Evolutionary conservation across 2,113 vertebrate genomes (phyloP), one percentile per base, ranked within the genome.

Genomic region (Barbus barbus): DNA sequence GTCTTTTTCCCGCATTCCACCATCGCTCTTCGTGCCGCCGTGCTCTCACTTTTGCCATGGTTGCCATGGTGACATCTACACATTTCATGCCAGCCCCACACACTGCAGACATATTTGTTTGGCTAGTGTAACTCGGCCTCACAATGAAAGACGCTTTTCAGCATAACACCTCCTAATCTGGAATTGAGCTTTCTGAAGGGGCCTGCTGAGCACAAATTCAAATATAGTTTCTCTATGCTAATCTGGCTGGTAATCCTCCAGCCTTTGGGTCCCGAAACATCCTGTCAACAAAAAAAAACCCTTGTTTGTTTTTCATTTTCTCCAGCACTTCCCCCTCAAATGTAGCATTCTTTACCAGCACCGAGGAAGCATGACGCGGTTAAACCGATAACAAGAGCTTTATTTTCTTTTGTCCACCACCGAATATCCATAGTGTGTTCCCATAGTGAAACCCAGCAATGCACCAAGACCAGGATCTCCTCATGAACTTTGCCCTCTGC

Each of bases 81-180:
- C 94, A 96, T 96, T 83, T 95, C 94, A 93, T 92, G 92, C 93
- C 92, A 95, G 93, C 93, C 89, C 94, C 95, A 95, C 95, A 95
- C 95, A 95, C 94, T 95, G 92, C 94, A 96, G 95, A 95, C 96
- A 96, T 97, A 96, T 99, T 97, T 98, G 96, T 97, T 97, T 98
- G 96, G 93, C 95, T 94, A 93, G 87, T 69, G 95, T 96, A 96
- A 95, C 95, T 95, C 94, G 91, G 93, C 94, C 91, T 86, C 90
- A 96, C 94, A 95, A 94, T 84, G 76, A 95, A 95, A 93, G 93
- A 5, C 3, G 41, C 91, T 94, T 96, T 95, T 95, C 93, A 94
- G 92, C 93, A 90, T 94, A 96, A 96, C 95, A 96, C 95, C 95
- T 95, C 95, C 95, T 96, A 95, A 95, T 96, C 94, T 91, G 86